phyloP scores from a whole-genome alignment of 1,140 invertebrate species.

The Trissolcus basalis region DNA sequence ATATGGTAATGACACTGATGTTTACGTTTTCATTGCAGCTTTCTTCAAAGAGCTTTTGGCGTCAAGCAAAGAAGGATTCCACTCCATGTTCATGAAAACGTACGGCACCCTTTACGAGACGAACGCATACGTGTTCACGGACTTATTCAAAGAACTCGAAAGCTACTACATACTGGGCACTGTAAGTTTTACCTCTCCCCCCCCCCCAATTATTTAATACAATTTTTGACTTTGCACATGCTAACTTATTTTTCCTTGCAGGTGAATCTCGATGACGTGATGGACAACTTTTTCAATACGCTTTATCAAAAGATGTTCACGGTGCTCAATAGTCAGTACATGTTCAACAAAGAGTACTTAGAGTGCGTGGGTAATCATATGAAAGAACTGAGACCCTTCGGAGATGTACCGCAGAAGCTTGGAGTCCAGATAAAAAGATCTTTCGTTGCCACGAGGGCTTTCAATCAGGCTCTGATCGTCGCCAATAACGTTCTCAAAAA shows the following conservation, averaged over 20 bases:
- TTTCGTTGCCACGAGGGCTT: slow-evolving; percentile 95
- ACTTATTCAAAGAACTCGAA: slow-evolving; percentile 93
- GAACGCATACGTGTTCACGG: slow-evolving; percentile 93
- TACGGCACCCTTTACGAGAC: slow-evolving; percentile 97
- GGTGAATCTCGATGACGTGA: slow-evolving; percentile 87
- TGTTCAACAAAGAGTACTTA: slow-evolving; percentile 90
- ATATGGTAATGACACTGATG: slow-evolving; percentile 36
- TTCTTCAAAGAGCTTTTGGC: slow-evolving; percentile 90
- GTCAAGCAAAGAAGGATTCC: slow-evolving; percentile 89
- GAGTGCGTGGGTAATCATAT: slow-evolving; percentile 93
- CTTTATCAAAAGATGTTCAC: slow-evolving; percentile 98
- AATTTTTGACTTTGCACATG: not conserved
- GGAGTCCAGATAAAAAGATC: slow-evolving; percentile 91
- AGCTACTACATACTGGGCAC: slow-evolving; percentile 89
- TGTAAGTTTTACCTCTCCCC: slow-evolving; percentile 65
- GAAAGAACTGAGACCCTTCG: slow-evolving; percentile 94
- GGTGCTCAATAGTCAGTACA: slow-evolving; percentile 93
- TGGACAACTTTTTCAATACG: slow-evolving; percentile 95
- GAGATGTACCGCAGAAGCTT: slow-evolving; percentile 93
- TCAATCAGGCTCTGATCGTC: slow-evolving; percentile 90
- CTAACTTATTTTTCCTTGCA: slow-evolving; percentile 62
- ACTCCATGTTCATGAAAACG: slow-evolving; percentile 95
- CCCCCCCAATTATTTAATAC: slow-evolving; percentile 1
- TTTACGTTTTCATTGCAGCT: slow-evolving; percentile 78
- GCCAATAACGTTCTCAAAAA: slow-evolving; percentile 89